Percentiles rank a stretch among this genome's conserved stretches.
These are phyloP conservation scores for Nothoprocta perdicaria DNA, from an alignment of 2,113 vertebrate species.

Conservation along the genomic window DNA sequence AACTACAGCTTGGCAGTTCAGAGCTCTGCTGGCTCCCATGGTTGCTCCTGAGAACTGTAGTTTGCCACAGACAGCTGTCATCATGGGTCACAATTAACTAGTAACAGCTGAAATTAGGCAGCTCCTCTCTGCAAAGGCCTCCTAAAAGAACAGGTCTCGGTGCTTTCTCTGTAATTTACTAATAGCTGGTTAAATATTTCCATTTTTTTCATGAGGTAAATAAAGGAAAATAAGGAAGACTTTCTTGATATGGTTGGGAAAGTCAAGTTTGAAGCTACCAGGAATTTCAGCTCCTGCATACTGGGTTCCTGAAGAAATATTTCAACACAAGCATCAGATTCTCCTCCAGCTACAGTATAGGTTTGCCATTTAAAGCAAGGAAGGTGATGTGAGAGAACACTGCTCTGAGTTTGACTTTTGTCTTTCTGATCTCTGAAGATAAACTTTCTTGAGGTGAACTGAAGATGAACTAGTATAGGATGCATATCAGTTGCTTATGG, in stretches of 20 bases:
- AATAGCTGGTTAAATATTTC: not conserved
- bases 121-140: not conserved
- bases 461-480: not conserved
- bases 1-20: not conserved
- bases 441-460: constrained; percentile 35
- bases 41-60: not conserved
- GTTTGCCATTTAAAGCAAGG: not conserved
- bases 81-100: not conserved
- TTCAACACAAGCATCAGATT: not conserved
- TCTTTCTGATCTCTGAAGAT: constrained; percentile 36
- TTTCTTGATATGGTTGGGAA: not conserved
- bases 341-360: not conserved
- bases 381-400: not conserved
- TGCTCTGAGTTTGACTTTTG: constrained; percentile 9
- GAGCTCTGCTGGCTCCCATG: not conserved
- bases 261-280: not conserved
- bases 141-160: not conserved
- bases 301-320: not conserved
- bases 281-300: not conserved
- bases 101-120: not conserved
- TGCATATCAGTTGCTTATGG: not conserved
- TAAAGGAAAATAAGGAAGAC: not conserved
- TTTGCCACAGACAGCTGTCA: not conserved
- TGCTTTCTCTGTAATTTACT: not conserved
- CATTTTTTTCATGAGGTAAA: not conserved